Conservation (phyloP, 2,888 invertebrate genomes). For the Melikaiella ostensackeni region DNA sequence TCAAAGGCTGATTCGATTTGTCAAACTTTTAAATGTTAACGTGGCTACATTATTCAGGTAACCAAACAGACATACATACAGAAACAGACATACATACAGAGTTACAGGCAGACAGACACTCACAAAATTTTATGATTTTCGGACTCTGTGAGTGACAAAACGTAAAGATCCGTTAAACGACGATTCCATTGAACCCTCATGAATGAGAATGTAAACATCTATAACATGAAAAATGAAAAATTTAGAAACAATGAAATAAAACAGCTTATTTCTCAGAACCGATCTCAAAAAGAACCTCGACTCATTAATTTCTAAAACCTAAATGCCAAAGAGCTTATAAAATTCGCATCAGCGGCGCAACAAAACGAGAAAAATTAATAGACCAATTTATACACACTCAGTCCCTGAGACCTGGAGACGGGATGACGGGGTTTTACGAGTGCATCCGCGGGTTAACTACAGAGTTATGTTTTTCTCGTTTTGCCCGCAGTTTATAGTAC, state of each 20-base stretch:
- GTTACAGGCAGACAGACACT: too few relatives aligned
- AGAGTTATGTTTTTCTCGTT: slow-evolving; percentile 33
- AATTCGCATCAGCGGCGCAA: slow-evolving; percentile 13
- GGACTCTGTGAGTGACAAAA: too few relatives aligned
- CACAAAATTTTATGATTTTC: too few relatives aligned
- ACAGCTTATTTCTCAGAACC: background rate
- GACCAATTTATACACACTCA: slow-evolving; percentile 28
- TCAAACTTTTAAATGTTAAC: too few relatives aligned
- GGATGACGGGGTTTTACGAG: slow-evolving; percentile 8
- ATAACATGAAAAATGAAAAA: too few relatives aligned
- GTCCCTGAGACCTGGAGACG: background rate
- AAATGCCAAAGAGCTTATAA: slow-evolving; percentile 21
- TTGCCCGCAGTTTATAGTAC: slow-evolving; percentile 17
- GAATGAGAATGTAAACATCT: too few relatives aligned
- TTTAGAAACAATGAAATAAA: background rate
- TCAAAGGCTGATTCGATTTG: too few relatives aligned
- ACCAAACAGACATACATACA: too few relatives aligned
- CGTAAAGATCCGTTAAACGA: too few relatives aligned
- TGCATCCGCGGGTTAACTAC: slow-evolving; percentile 20
- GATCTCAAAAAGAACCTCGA: slow-evolving; percentile 2
- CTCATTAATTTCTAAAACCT: slow-evolving; percentile 21
- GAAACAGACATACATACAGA: too few relatives aligned
- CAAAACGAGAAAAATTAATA: slow-evolving; percentile 33
- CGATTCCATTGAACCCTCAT: too few relatives aligned
- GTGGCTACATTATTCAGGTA: too few relatives aligned